phyloP scores from a whole-genome alignment of 2,888 invertebrate species.

The Drosophila leonis region DNA sequence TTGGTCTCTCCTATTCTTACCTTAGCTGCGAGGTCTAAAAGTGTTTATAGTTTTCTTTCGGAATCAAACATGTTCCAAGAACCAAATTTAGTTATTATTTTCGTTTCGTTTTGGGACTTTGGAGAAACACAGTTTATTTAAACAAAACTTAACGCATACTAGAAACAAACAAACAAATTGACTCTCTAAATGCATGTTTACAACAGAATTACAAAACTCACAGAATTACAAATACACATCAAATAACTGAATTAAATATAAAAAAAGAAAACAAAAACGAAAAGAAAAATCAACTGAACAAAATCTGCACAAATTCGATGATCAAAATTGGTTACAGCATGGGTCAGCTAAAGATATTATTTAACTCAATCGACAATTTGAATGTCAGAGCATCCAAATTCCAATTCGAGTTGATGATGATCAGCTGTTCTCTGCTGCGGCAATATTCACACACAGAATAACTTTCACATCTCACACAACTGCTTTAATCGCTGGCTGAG shows the following conservation, averaged over 20 bases:
- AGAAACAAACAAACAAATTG: neutral
- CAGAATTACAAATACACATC: conserved; percentile 4
- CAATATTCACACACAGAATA: conserved; percentile 16
- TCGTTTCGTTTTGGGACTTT: neutral
- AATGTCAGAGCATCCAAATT: neutral
- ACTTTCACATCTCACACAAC: conserved; percentile 7
- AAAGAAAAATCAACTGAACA: conserved; percentile 8
- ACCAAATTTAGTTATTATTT: neutral
- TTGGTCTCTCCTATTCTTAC: too few species aligned
- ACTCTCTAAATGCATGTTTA: conserved; percentile 30
- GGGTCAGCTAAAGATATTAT: conserved; percentile 10
- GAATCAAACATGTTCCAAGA: too few species aligned
- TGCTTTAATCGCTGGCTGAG: conserved; percentile 32
- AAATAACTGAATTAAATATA: conserved; percentile 18
- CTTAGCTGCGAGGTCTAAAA: too few species aligned
- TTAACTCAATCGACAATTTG: neutral
- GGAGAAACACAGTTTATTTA: conserved; percentile 24
- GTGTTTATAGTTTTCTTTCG: too few species aligned
- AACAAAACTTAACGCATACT: neutral
- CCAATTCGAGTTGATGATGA: conserved; percentile 7
- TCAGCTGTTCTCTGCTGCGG: conserved; percentile 15
- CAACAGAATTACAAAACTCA: conserved; percentile 6
- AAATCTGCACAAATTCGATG: conserved; percentile 25
- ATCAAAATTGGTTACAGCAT: conserved; percentile 30
- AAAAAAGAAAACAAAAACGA: conserved; percentile 3